Conservation (phyloP, 2,113 vertebrate genomes). For the Saccopteryx bilineata region DNA sequence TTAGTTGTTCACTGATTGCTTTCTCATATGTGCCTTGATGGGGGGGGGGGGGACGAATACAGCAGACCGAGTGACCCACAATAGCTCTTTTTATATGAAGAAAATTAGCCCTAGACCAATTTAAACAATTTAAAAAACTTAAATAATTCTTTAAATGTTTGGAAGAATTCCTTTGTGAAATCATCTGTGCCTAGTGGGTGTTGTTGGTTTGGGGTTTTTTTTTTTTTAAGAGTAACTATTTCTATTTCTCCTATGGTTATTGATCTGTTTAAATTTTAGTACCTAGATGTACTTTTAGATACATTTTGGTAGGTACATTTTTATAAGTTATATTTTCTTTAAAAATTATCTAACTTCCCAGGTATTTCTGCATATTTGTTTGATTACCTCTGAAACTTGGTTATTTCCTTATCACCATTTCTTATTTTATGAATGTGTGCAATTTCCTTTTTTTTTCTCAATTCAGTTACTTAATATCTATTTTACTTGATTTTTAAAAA, state of each 20-base stretch:
- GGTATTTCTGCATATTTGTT: not conserved
- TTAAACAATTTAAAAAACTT: slow-evolving; percentile 33
- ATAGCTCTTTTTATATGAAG: slow-evolving; percentile 46
- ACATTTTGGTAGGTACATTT: not conserved
- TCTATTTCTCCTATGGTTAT: slow-evolving; percentile 12
- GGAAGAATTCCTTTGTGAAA: not conserved
- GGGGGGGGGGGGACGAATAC: no score
- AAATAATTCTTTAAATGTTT: not conserved
- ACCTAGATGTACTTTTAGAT: not conserved
- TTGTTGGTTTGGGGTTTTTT: no score
- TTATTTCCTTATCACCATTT: not conserved
- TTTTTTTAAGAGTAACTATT: not conserved
- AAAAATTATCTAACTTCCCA: not conserved
- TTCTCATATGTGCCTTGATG: no score
- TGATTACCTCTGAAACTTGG: slow-evolving; percentile 17
- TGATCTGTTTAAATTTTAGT: slow-evolving; percentile 10
- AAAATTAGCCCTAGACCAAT: not conserved
- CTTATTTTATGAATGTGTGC: slow-evolving; percentile 37
- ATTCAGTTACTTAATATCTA: not conserved
- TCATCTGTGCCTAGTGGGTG: not conserved
- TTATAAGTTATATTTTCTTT: slow-evolving; percentile 15
- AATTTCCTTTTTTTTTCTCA: not conserved
- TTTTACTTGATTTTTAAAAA: slow-evolving; percentile 48
- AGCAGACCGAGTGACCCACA: not conserved
- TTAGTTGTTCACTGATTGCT: no score